These are phyloP conservation scores for Lasiommata megera DNA, from an alignment of 2,888 invertebrate genomes.

Conservation along the genomic window DNA sequence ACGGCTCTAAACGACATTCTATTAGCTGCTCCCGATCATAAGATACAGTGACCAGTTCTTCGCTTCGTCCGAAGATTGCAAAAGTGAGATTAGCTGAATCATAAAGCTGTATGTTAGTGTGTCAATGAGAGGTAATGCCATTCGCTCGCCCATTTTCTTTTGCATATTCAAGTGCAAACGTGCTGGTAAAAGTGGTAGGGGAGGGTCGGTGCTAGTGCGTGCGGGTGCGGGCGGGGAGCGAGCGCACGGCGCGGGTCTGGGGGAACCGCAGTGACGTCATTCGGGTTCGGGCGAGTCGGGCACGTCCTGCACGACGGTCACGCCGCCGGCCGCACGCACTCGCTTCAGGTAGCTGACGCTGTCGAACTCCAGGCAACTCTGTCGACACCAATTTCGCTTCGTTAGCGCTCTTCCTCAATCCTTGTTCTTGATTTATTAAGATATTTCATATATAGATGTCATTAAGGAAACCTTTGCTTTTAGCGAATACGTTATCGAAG, in stretches of 20 bases:
- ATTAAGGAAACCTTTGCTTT: not conserved
- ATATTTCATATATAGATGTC: not conserved
- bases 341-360: constrained; percentile 74
- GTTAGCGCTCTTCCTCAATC: constrained; percentile 39
- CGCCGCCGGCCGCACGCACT: constrained; percentile 65
- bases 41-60: constrained; percentile 1
- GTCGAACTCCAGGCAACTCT: constrained; percentile 80
- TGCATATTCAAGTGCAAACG: not conserved
- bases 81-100: constrained; percentile 6
- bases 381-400: constrained; percentile 41
- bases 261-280: constrained; percentile 42
- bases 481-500: too few relatives aligned
- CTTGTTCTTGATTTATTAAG: constrained; percentile 4
- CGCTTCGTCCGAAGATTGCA: not conserved
- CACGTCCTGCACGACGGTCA: constrained; percentile 66
- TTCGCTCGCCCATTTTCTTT: not conserved
- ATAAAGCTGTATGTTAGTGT: constrained; percentile 1
- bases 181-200: not conserved
- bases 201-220: constrained; percentile 6
- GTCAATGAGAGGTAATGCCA: not conserved
- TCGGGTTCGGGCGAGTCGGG: constrained; percentile 78
- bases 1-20: constrained; percentile 27
- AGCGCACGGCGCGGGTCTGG: constrained; percentile 32
- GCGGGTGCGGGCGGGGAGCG: constrained; percentile 19
- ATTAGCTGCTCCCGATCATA: constrained; percentile 2